A percentile compares a stretch with the other conserved stretches of the same genome.
Conservation (phyloP, 2,888 invertebrate species). For the Oxystoma pomonae region DNA sequence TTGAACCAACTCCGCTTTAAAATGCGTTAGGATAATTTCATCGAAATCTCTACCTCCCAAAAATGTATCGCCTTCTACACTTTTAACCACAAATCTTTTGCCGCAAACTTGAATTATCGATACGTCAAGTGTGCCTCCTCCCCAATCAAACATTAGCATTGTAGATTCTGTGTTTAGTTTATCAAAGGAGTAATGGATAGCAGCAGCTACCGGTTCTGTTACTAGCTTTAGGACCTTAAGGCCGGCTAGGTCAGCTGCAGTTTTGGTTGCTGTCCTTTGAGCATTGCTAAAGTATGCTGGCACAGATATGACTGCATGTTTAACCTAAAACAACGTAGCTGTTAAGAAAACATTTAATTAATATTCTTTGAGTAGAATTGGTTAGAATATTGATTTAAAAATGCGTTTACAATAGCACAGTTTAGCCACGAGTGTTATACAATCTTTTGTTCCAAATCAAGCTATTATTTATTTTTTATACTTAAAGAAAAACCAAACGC, state of each 20-base stretch:
- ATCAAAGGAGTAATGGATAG: conserved; percentile 25
- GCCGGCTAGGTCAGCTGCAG: conserved; percentile 23
- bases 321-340: conserved; percentile 11
- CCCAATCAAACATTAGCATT: conserved; percentile 29
- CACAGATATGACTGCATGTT: conserved; percentile 25
- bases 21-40: conserved; percentile 23
- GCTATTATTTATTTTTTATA: too few relatives aligned
- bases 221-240: conserved; percentile 22
- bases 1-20: conserved; percentile 7
- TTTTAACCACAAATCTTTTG: conserved; percentile 21
- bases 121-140: conserved; percentile 34
- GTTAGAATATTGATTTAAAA: too few relatives aligned
- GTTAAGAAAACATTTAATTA: too few relatives aligned
- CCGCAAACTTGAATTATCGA: conserved; percentile 25
- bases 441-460: too few relatives aligned
- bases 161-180: conserved; percentile 15
- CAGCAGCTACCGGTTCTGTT: conserved; percentile 30
- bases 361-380: too few relatives aligned
- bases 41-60: conserved; percentile 36
- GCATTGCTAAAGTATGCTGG: conserved; percentile 26
- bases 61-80: conserved; percentile 30
- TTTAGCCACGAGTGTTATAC: too few relatives aligned
- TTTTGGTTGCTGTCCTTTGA: conserved; percentile 24
- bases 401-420: too few relatives aligned
- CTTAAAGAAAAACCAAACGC: too few relatives aligned